phyloP scores from a whole-genome alignment of 2,113 vertebrate species.

The Zosterops borbonicus region DNA sequence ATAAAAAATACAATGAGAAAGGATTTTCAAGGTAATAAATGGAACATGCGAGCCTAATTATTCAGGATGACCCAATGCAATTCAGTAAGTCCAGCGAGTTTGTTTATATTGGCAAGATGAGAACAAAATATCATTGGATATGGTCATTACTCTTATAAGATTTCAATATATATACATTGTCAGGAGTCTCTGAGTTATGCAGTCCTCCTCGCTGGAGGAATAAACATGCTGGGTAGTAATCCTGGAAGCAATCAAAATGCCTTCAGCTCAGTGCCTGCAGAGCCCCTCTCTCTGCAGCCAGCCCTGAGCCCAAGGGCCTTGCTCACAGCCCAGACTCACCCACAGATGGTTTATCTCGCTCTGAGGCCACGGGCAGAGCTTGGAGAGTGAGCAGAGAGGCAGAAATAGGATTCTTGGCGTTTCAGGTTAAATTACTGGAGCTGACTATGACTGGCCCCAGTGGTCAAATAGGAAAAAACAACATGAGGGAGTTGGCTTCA shows the following conservation, averaged over 20 bases:
- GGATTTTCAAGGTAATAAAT: slow-evolving; percentile 70
- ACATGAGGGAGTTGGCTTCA: not conserved
- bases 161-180: slow-evolving; percentile 68
- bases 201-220: slow-evolving; percentile 50
- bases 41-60: slow-evolving; percentile 56
- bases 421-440: slow-evolving; percentile 42
- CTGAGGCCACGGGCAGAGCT: not conserved
- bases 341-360: not conserved
- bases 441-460: not conserved
- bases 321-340: not conserved
- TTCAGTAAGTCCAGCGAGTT: slow-evolving; percentile 18
- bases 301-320: not conserved
- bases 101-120: slow-evolving; percentile 68
- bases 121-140: slow-evolving; percentile 56
- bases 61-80: slow-evolving; percentile 54
- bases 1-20: slow-evolving; percentile 31
- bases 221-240: slow-evolving; percentile 60
- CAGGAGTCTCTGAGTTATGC: slow-evolving; percentile 68
- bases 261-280: not conserved
- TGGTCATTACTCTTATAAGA: slow-evolving; percentile 52
- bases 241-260: slow-evolving; percentile 68
- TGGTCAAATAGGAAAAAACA: not conserved
- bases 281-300: slow-evolving; percentile 1
- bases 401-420: not conserved
- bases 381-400: not conserved